Conservation (phyloP, 1,140 invertebrate genomes). For the Sycophaga agraensis region DNA sequence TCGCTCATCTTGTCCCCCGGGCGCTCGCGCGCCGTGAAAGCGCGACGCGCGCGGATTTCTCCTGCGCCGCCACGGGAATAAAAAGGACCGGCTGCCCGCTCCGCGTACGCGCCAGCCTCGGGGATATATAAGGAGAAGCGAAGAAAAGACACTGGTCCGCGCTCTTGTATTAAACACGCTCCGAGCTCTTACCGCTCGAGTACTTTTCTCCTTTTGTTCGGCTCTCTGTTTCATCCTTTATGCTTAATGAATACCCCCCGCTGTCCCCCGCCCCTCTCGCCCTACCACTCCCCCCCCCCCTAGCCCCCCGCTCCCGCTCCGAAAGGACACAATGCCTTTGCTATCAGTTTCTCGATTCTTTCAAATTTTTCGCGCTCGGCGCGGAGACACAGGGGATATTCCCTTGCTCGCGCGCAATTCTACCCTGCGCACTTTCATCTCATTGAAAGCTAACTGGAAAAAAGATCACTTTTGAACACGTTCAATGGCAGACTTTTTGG, state of each 20-base stretch:
- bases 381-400: neutral
- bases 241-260: constrained; percentile 28
- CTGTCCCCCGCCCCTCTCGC: neutral
- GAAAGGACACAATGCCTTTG: constrained; percentile 16
- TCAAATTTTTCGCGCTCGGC: constrained; percentile 18
- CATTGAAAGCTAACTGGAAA: too few relatives aligned
- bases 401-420: constrained; percentile 1
- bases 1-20: constrained; percentile 18
- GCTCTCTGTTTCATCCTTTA: constrained; percentile 31
- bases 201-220: constrained; percentile 29
- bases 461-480: too few relatives aligned
- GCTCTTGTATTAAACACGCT: constrained; percentile 27
- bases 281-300: neutral
- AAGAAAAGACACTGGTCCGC: constrained; percentile 27
- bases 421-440: neutral
- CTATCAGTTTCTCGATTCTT: constrained; percentile 26
- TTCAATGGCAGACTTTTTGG: too few relatives aligned
- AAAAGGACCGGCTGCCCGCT: too few relatives aligned
- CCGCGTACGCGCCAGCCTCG: neutral
- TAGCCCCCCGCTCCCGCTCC: neutral
- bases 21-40: neutral
- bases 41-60: constrained; percentile 10
- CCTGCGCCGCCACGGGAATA: too few relatives aligned
- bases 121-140: neutral
- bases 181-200: constrained; percentile 7